Base-by-base conservation (phyloP, 2,113 vertebrate genomes). In the Tupaia tana region DNA sequence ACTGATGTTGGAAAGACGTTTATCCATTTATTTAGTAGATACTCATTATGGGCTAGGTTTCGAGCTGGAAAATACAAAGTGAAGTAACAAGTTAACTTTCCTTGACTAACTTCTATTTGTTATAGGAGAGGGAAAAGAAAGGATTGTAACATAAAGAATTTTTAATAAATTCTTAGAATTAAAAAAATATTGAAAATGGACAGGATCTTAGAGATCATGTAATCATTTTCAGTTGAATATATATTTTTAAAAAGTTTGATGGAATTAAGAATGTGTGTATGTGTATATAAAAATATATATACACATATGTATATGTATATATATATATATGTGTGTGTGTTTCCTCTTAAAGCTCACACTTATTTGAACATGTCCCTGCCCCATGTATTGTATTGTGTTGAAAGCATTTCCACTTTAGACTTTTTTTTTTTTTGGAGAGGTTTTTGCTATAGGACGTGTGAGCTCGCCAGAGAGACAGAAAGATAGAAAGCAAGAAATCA, bases 111-210 rank as follows among this genome's bases (percentile, higher is more conserved):
- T 75, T 90, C 54, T 29, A 56, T 78, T 11, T 94, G 3, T 64
- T 90, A 15, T 91, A 88, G 63, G 52, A 56, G 64, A 91, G 78
- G 43, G 43, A 43, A 43, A 43, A 43, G 43, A 43, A 43, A 43
- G 43, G 43, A 43, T 6, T 43, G 43, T 43, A 43, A 6, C 43
- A 43, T 43, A 43, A 43, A 43, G 15, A 15, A 25, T 92, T 93
- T 97, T 86, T 83, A 83, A 80, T 83, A 67, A 52, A 3, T 70
- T 87, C 86, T 79, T 93, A 87, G 54, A 92, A 63, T 92, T 25
- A 54, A 58, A 43, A 94, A 86, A 77, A 71, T 71, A 34, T 67
- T 91, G 85, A 86, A 75, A 79, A 43, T 75, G 18, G 43, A 80
- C 79, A 83, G 11, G 73, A 58, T 9, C 22, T 86, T 81, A 75